Evolutionary conservation across 2,797 vertebrate genomes (phyloP), one percentile per base, ranked within the genome.

Genomic region (Rhinoraja longicauda): DNA sequence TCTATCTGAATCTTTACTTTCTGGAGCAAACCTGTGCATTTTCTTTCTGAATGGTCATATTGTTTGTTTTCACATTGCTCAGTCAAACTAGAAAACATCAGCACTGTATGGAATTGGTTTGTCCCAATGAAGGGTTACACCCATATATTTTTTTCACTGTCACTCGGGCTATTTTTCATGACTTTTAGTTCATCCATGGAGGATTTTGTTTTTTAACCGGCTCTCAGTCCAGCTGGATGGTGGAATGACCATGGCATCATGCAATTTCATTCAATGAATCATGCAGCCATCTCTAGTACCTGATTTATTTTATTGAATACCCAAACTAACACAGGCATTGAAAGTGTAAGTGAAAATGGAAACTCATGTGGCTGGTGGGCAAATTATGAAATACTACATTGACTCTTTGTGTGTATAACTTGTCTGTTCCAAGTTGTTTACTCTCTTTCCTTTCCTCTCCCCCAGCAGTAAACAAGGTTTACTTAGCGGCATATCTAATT

Each of bases 401-500:
- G 36, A 39, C n/a, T 36, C 45, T 13, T 29, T 72, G 67, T 53
- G 67, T 53, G 70, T 88, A 67, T 17, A n/a, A 92, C 45, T 92
- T 73, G 90, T 26, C 90, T n/a, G 17, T 75, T 73, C 36, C 53
- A 92, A 75, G 24, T 92, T 92, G 70, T 92, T 91, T 91, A 45
- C 39, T 12, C 67, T 73, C 64, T 26, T 15, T 72, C 90, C 67
- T 39, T 39, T 70, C 64, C 64, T 91, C 36, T 45, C 64, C 73
- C 70, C 36, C 90, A 91, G 39, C 12, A 73, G 70, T 73, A 57
- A 92, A 92, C 90, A 73, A 53, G 70, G 90, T 92, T 92, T 92
- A 53, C 70, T 73, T 29, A 15, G 90, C 29, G 70, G 26, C 39
- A 59, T 32, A 29, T 92, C 21, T 92, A 92, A 92, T 92, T 92